Evolutionary conservation across 2,113 vertebrate species (phyloP).

Genomic region (Proteles cristata): DNA sequence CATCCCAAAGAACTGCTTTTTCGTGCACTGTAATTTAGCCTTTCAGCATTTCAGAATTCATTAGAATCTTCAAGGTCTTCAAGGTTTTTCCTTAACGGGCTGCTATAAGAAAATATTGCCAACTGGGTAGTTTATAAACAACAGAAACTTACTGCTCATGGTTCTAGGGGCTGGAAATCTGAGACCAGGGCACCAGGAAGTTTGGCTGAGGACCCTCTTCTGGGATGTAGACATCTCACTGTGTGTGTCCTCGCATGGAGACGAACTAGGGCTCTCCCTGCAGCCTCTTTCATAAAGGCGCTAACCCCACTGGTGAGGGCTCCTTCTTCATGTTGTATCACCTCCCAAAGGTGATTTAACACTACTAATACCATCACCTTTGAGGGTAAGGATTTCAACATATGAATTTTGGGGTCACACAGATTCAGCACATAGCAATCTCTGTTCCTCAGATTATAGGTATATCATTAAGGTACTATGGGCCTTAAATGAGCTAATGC

Average conservation of each 20-base stretch:
- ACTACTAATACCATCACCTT: background rate
- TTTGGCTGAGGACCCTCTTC: background rate
- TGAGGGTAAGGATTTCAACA: background rate
- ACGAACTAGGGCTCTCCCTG: background rate
- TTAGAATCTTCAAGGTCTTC: slow-evolving; percentile 7
- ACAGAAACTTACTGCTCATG: background rate
- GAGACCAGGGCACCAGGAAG: background rate
- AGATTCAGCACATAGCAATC: background rate
- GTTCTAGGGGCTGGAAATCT: background rate
- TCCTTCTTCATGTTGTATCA: background rate
- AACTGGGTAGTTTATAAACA: background rate
- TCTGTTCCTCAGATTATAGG: background rate
- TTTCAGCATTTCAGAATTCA: slow-evolving; percentile 24
- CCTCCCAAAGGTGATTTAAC: background rate
- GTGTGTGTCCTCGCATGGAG: background rate
- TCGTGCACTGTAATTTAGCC: background rate
- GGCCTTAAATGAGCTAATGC: background rate
- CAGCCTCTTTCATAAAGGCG: background rate
- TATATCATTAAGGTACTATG: background rate
- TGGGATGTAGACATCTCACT: background rate
- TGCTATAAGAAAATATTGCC: background rate
- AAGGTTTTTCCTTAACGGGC: background rate
- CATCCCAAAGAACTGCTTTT: background rate
- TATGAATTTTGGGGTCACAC: background rate
- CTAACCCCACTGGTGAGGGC: background rate